Evolutionary conservation across 2,797 vertebrate species (phyloP), one percentile per base, ranked within the genome.

Genomic region (Sebastes vulpes): DNA sequence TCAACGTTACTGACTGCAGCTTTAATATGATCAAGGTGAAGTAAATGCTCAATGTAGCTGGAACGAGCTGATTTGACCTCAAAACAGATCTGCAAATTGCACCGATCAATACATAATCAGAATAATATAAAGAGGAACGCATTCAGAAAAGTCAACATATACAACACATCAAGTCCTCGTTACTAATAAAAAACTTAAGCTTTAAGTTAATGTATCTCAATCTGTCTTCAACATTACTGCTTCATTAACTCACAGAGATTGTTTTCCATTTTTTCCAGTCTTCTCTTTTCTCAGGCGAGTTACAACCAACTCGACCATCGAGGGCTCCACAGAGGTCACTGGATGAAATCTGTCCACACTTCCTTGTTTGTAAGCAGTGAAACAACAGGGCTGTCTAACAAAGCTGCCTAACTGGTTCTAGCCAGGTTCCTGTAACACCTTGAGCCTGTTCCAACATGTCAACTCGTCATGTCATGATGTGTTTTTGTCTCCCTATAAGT

Each of bases 171-270:
- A 29, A 46, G 26, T 31, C 20, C 8, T 56, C 0, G 9, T 64
- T 11, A 16, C 21, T 3, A 9, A 29, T 31, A 18, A 26, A 7
- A 5, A 1, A 23, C 11, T 53, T 7, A 3, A 48, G 46, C 16
- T 69, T 58, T 16, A 26, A 12, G 9, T 31, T n/a, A 4, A 9
- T 65, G 23, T 0, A 38, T 48, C 21, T 32, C 1, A 0, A 42
- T 60, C 6, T 50, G 14, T 50, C 10, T 50, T 50, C 1, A 65
- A 72, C 21, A 32, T n/a, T 12, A 35, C 5, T 6, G 23, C 3
- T 54, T 21, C 1, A 71, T 75, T 14, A 25, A 81, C 86, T 86
- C 64, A 92, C 84, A 76, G 0, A 28, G 42, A 28, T 42, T 3
- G 7, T 29, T 31, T 20, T 85, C 70, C 77, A 77, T 90, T 23